Evolutionary conservation across 2,888 invertebrate species (phyloP), one percentile per base, ranked within the genome.

Genomic region (Callyntrura sp.): DNA sequence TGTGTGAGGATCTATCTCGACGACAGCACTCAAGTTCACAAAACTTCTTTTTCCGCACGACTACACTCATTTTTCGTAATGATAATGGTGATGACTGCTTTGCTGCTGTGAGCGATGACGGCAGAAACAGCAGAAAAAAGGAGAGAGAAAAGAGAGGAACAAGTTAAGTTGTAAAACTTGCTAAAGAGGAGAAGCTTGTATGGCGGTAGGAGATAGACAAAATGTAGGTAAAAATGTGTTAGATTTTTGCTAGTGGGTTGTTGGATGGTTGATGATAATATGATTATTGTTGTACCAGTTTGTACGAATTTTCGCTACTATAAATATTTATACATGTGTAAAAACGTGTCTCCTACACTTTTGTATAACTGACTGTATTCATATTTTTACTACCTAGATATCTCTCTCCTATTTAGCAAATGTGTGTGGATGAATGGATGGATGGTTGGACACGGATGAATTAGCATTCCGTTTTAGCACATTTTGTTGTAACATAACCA

Each of bases 41-140:
- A 43, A 78, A 57, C 84, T 89, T 89, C 79, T 89, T 79, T n/a
- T 89, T 89, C 89, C 89, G 89, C 89, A 89, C 89, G 89, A 89
- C 89, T 89, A 78, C 78, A 78, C 89, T 84, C 85, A 85, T 83
- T 88, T 88, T 89, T 89, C 79, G 55, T 60, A 89, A 89, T 89
- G 85, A 78, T 85, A 85, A 85, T 85, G 62, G 76, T 73, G 60
- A 85, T 85, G 55, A 85, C 73, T 85, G 70, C 85, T 85, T 62
- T 82, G 43, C 82, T 82, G 82, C 82, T 82, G 23, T 60, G 62
- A 62, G 82, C 62, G 45, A 62, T 60, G 82, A 60, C 79, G 43
- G n/a, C n/a, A n/a, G n/a, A n/a, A n/a, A n/a, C n/a, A n/a, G n/a
- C n/a, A n/a, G n/a, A n/a, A n/a, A n/a, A n/a, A n/a, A n/a, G n/a